These are phyloP conservation scores for Hemibagrus wyckioides DNA, from an alignment of 2,113 vertebrate species.

Conservation along the genomic window DNA sequence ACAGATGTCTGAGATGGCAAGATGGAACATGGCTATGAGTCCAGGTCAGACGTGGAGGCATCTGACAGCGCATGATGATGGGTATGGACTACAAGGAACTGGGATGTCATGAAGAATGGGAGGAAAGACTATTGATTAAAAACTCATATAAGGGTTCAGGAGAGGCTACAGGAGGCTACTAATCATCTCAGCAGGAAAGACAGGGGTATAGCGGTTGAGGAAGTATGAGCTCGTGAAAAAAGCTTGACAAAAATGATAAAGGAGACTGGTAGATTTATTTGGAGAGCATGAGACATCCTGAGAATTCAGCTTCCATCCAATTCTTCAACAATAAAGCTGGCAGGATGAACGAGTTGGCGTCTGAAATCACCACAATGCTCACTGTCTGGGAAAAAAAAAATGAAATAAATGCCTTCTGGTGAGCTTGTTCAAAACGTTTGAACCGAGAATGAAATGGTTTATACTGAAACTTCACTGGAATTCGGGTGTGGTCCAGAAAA, in stretches of 20 bases:
- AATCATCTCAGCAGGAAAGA: background rate
- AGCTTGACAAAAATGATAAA: background rate
- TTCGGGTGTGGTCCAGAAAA: background rate
- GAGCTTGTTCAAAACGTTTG: background rate
- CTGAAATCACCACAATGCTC: background rate
- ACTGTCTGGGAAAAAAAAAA: background rate
- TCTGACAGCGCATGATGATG: background rate
- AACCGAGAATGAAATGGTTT: background rate
- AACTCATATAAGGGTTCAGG: background rate
- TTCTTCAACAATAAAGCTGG: background rate
- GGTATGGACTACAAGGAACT: too few species aligned
- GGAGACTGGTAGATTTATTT: background rate
- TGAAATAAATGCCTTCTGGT: background rate
- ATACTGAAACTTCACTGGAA: background rate
- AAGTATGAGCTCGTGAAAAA: background rate
- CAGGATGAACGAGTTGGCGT: background rate
- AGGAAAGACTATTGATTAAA: slow-evolving; percentile 10
- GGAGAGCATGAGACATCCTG: background rate
- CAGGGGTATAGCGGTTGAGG: background rate
- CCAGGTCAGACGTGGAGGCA: background rate
- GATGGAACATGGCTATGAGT: background rate
- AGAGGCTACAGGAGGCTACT: background rate
- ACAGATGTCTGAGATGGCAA: background rate
- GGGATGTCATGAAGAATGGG: background rate
- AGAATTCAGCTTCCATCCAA: background rate